phyloP scores from a whole-genome alignment of 2,888 invertebrate genomes.

The Plagodis dolabraria region DNA sequence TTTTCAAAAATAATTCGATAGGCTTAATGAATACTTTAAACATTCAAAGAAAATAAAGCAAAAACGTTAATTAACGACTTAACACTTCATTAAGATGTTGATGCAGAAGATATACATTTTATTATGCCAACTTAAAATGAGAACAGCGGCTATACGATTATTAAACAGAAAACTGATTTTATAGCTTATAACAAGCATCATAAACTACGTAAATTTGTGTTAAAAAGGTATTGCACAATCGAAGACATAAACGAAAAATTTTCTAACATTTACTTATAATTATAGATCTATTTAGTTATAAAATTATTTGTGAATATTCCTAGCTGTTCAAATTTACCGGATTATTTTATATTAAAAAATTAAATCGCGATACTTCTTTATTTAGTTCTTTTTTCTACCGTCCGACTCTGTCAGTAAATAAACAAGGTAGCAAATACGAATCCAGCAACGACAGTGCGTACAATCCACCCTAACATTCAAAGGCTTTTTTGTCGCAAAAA shows the following conservation, averaged over 20 bases:
- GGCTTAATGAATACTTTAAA: constrained; percentile 35
- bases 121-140: constrained; percentile 35
- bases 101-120: constrained; percentile 39
- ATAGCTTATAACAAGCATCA: constrained; percentile 37
- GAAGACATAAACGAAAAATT: not conserved
- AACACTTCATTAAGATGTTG: constrained; percentile 39
- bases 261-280: not conserved
- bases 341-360: not conserved
- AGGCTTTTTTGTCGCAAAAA: constrained; percentile 51
- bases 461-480: constrained; percentile 44
- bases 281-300: not conserved
- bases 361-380: no score
- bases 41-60: constrained; percentile 33
- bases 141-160: constrained; percentile 38
- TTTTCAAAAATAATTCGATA: no score
- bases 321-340: not conserved
- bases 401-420: no score
- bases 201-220: constrained; percentile 33
- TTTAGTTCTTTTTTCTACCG: no score
- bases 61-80: constrained; percentile 41
- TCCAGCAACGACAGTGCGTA: constrained; percentile 36
- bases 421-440: constrained; percentile 17
- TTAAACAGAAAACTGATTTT: constrained; percentile 41
- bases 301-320: not conserved
- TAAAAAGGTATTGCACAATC: constrained; percentile 22